These are phyloP conservation scores for Danionella cerebrum DNA, from an alignment of 2,113 vertebrate species.

Conservation along the genomic window DNA sequence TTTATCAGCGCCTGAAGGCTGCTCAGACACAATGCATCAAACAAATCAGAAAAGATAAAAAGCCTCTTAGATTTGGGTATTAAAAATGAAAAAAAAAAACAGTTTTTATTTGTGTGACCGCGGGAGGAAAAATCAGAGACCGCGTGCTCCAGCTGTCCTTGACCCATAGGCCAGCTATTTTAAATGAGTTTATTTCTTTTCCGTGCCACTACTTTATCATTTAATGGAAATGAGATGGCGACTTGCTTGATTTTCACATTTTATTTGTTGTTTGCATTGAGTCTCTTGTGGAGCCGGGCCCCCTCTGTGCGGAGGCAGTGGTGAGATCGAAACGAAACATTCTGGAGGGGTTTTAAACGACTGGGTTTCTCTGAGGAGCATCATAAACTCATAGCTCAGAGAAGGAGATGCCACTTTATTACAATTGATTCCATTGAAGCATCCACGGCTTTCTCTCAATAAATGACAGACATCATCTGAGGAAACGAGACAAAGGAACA, in stretches of 20 bases:
- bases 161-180: slow-evolving; percentile 39
- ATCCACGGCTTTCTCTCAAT: slow-evolving; percentile 29
- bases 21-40: slow-evolving; percentile 43
- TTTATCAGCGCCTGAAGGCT: slow-evolving; percentile 40
- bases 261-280: slow-evolving; percentile 41
- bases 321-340: slow-evolving; percentile 46
- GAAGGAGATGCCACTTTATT: slow-evolving; percentile 43
- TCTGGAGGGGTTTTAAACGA: slow-evolving; percentile 46
- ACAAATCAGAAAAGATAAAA: slow-evolving; percentile 43
- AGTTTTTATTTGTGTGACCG: slow-evolving; percentile 36
- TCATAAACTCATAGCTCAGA: slow-evolving; percentile 35
- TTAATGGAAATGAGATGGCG: slow-evolving; percentile 41
- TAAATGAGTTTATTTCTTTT: slow-evolving; percentile 44
- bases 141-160: slow-evolving; percentile 39
- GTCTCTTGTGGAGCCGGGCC: slow-evolving; percentile 18
- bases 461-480: slow-evolving; percentile 42
- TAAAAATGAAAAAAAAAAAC: slow-evolving; percentile 40
- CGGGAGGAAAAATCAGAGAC: slow-evolving; percentile 33
- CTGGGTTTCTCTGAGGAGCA: slow-evolving; percentile 44
- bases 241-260: slow-evolving; percentile 44
- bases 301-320: neutral
- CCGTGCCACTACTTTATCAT: slow-evolving; percentile 34
- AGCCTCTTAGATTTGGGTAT: slow-evolving; percentile 33
- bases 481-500: slow-evolving; percentile 26
- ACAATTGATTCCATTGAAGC: slow-evolving; percentile 39